phyloP scores from a whole-genome alignment of 2,113 vertebrate genomes.

The Ophthalmotilapia sp. region DNA sequence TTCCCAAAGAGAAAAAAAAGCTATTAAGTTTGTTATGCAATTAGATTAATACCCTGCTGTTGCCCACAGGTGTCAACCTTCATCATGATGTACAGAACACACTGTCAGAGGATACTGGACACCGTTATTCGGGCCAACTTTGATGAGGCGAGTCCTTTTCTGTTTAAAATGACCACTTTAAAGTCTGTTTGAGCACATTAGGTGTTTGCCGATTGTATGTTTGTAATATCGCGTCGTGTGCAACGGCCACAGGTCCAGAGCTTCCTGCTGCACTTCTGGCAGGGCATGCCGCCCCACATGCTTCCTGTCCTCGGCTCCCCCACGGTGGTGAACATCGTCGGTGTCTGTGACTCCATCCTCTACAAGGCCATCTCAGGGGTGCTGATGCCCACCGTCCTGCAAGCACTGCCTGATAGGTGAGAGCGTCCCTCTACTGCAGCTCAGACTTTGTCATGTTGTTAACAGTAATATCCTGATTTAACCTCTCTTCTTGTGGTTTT shows the following conservation, averaged over 20 bases:
- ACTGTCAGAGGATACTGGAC: slow-evolving; percentile 99
- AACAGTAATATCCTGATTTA: background rate
- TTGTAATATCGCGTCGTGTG: background rate
- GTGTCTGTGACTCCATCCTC: slow-evolving; percentile 97
- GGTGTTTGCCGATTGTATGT: background rate
- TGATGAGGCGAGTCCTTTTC: slow-evolving; percentile 81
- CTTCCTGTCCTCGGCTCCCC: slow-evolving; percentile 91
- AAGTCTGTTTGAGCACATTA: accelerated
- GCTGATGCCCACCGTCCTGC: slow-evolving; percentile 96
- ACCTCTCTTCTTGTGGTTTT: background rate
- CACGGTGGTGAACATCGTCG: slow-evolving; percentile 96
- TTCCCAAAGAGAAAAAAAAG: background rate
- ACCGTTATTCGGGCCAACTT: slow-evolving; percentile 99
- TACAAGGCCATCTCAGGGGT: slow-evolving; percentile 99
- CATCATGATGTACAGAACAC: slow-evolving; percentile 99
- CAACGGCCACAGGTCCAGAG: slow-evolving; percentile 86
- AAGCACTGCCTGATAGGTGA: slow-evolving; percentile 96
- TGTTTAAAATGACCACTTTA: background rate
- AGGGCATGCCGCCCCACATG: slow-evolving; percentile 99
- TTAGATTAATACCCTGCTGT: slow-evolving; percentile 18
- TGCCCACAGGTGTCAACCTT: slow-evolving; percentile 90
- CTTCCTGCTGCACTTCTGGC: slow-evolving; percentile 99
- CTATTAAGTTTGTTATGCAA: slow-evolving; percentile 1
- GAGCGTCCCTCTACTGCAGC: background rate
- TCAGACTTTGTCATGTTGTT: background rate